Evolutionary conservation across 37 sponge, comb jelly and placozoan species (phyloP).

Genomic region (Aphrocallistes beatrix): DNA sequence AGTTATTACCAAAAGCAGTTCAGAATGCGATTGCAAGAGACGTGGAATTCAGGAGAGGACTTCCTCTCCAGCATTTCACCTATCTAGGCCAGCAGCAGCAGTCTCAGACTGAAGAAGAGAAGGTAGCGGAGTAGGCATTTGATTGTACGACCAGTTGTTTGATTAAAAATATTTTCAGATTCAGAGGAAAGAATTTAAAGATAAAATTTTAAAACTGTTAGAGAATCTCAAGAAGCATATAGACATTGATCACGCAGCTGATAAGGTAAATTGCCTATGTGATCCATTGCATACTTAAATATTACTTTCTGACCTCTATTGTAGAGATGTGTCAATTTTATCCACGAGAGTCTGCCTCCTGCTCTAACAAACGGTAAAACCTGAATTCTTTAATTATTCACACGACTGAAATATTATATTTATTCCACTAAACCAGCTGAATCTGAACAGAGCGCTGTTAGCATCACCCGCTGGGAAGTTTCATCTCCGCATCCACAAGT

Average conservation of each 20-base stretch:
- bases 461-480: background rate
- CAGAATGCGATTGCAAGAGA: conserved; percentile 47
- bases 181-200: conserved; percentile 30
- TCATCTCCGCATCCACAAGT: background rate
- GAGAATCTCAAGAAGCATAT: conserved; percentile 28
- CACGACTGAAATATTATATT: no score
- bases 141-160: background rate
- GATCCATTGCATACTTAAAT: background rate
- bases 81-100: conserved; percentile 29
- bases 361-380: conserved; percentile 45
- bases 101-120: background rate
- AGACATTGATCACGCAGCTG: conserved; percentile 54
- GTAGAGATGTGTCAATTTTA: conserved; percentile 37
- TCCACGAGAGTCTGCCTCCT: conserved; percentile 56
- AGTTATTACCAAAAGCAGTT: conserved; percentile 62
- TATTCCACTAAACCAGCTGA: no score
- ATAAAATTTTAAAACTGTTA: conserved; percentile 36
- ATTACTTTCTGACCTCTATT: background rate
- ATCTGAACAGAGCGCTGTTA: background rate
- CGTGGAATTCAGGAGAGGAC: conserved; percentile 48
- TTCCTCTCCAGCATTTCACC: conserved; percentile 51
- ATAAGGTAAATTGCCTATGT: conserved; percentile 34
- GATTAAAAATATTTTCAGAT: conserved; percentile 11
- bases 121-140: background rate
- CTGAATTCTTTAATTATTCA: background rate